Percentiles rank a stretch among this genome's conserved stretches.
Evolutionary conservation across 1,140 invertebrate species (phyloP).

Genomic region (Calliphora vicina): DNA sequence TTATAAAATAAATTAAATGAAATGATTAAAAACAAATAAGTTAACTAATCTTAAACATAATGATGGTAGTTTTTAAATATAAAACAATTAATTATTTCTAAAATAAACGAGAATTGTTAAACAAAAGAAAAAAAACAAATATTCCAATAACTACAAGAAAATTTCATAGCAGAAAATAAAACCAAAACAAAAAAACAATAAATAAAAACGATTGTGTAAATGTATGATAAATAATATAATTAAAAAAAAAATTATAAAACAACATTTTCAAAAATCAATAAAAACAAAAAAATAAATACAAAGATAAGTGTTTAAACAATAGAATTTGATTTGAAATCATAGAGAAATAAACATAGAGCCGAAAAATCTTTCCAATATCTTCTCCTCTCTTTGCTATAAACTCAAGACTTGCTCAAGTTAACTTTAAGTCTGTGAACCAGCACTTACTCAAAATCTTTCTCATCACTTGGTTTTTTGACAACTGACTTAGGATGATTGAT

Average conservation of each 20-base stretch:
- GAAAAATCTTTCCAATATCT: too few species aligned
- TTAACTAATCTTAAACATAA: not conserved
- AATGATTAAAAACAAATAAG: not conserved
- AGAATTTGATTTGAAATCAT: too few species aligned
- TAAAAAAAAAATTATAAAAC: conserved; percentile 22
- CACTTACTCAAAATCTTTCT: too few species aligned
- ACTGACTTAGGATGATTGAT: too few species aligned
- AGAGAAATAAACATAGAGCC: too few species aligned
- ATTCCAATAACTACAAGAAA: not conserved
- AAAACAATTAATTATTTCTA: conserved; percentile 13
- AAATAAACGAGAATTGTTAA: conserved; percentile 20
- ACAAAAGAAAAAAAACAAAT: not conserved
- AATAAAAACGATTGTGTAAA: conserved; percentile 30
- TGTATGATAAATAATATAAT: conserved; percentile 28
- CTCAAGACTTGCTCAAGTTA: too few species aligned
- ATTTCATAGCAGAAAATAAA: conserved; percentile 14
- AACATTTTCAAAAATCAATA: conserved; percentile 22
- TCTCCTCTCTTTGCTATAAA: too few species aligned
- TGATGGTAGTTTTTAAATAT: not conserved
- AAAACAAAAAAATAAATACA: conserved; percentile 3
- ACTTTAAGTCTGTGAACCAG: too few species aligned
- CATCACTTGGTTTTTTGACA: too few species aligned
- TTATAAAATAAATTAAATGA: not conserved
- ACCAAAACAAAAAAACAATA: not conserved
- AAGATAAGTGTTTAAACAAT: not conserved